Base-by-base conservation (phyloP, 2,797 vertebrate species). In the Galagoides demidoff region DNA sequence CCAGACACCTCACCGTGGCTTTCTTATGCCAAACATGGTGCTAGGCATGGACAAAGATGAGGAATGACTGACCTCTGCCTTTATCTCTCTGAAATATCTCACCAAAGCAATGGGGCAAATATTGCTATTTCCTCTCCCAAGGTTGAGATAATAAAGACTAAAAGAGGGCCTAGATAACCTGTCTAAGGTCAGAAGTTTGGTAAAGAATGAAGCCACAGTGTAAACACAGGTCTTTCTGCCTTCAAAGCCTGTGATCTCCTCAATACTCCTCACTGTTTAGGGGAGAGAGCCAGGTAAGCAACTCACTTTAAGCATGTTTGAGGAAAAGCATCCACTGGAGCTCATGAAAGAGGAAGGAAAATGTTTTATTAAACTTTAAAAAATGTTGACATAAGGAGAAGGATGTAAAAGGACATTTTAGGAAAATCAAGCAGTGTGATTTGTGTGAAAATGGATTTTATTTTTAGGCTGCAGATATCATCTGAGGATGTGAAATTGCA, bases 251-350 rank as follows among this genome's bases (percentile, higher is more conserved):
- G 3, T 16, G 11, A 13, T 68, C 71, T 82, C 76, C 20, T 31
- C 0, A 6, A 9, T 0, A 27, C 10, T 17, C 8, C 3, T 12
- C 5, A 9, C 7, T 3, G 29, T 29, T 63, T 23, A 7, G 63
- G 11, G 81, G 20, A 19, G 20, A 76, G 74, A 52, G 27, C 27
- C 5, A 11, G 64, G 17, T 25, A 34, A 34, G n/a, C 45, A 16
- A 1, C 17, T 63, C 23, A 7, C 34, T 25, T 57, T 34, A 5
- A 13, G 27, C 7, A 7, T 23, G 29, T 29, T 73, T 49, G 49
- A 83, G 79, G 45, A 20, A 23, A 49, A 57, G 34, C 0, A 6
- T 49, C 7, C 22, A 27, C 8, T 4, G 3, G 73, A 96, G 34
- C 3, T 16, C 29, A 17, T 7, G 31, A 23, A 64, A 8, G 61